A percentile compares a stretch with the other conserved stretches of the same genome.
These are phyloP conservation scores for Halocaridina rubra DNA, from an alignment of 2,888 invertebrate species.

Conservation along the genomic window DNA sequence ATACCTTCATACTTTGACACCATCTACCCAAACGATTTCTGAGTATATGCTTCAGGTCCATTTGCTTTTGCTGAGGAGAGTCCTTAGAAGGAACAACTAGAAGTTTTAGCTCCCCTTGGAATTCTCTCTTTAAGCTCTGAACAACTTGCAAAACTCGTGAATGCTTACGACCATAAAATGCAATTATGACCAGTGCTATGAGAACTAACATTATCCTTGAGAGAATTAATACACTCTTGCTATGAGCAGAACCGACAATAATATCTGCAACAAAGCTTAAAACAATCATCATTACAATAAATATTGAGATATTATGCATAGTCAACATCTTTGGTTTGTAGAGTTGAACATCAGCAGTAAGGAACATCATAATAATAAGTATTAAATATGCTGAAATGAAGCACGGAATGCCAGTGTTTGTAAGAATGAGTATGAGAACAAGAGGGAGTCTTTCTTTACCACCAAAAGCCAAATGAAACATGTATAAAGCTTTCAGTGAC, in stretches of 20 bases:
- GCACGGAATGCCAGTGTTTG: slow-evolving; percentile 55
- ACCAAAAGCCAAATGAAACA: slow-evolving; percentile 55
- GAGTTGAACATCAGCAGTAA: slow-evolving; percentile 44
- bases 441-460: slow-evolving; percentile 52
- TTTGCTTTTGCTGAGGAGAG: slow-evolving; percentile 17
- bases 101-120: slow-evolving; percentile 55
- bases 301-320: slow-evolving; percentile 19
- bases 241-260: slow-evolving; percentile 53
- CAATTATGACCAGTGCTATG: slow-evolving; percentile 12
- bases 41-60: slow-evolving; percentile 32
- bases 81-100: slow-evolving; percentile 51
- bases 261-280: slow-evolving; percentile 45
- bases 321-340: slow-evolving; percentile 36
- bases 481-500: slow-evolving; percentile 48
- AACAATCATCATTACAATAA: slow-evolving; percentile 36
- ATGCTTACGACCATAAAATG: slow-evolving; percentile 34
- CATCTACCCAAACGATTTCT: slow-evolving; percentile 17
- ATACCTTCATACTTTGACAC: slow-evolving; percentile 4
- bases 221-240: slow-evolving; percentile 43
- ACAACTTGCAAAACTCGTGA: slow-evolving; percentile 20
- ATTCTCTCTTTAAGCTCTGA: slow-evolving; percentile 44
- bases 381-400: slow-evolving; percentile 39
- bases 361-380: slow-evolving; percentile 45
- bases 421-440: slow-evolving; percentile 49
- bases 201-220: slow-evolving; percentile 39